Percentiles rank a stretch among this genome's conserved stretches.
Conservation (phyloP, 2,797 vertebrate species). For the Rhinogobio ventralis region DNA sequence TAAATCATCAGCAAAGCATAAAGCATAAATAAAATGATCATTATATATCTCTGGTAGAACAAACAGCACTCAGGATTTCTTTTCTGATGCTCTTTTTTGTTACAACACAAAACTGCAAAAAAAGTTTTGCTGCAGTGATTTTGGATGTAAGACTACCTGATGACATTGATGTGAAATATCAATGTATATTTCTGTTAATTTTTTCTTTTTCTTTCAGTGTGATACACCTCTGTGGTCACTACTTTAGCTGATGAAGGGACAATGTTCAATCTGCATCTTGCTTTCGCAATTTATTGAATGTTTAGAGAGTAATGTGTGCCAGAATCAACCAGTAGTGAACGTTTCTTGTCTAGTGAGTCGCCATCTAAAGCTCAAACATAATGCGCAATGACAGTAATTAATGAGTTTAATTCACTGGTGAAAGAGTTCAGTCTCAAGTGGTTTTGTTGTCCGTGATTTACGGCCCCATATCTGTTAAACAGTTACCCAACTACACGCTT, state of each 20-base stretch:
- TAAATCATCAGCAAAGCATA: conserved; percentile 51
- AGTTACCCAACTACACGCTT: conserved; percentile 22
- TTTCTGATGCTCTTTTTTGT: conserved; percentile 71
- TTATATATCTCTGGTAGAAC: conserved; percentile 81
- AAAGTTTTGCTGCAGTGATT: conserved; percentile 71
- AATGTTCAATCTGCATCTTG: conserved; percentile 25
- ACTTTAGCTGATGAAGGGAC: conserved; percentile 15
- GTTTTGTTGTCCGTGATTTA: conserved; percentile 18
- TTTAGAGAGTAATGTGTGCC: conserved; percentile 2
- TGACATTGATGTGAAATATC: conserved; percentile 77
- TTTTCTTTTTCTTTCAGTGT: conserved; percentile 61
- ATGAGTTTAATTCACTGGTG: conserved; percentile 14
- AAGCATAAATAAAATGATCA: conserved; percentile 57
- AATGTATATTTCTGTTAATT: conserved; percentile 67
- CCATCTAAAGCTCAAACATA: conserved; percentile 2
- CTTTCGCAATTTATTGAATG: conserved; percentile 30
- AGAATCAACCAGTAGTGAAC: conserved; percentile 12
- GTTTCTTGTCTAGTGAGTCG: conserved; percentile 34
- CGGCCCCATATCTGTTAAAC: conserved; percentile 34
- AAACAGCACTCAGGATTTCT: conserved; percentile 87
- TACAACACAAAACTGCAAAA: conserved; percentile 74
- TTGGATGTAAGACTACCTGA: conserved; percentile 82
- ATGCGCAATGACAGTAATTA: neutral
- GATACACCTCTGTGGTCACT: conserved; percentile 63
- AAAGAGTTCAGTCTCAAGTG: conserved; percentile 9